These are phyloP conservation scores for Anorthoa munda DNA, from an alignment of 2,888 invertebrate genomes.

Conservation along the genomic window DNA sequence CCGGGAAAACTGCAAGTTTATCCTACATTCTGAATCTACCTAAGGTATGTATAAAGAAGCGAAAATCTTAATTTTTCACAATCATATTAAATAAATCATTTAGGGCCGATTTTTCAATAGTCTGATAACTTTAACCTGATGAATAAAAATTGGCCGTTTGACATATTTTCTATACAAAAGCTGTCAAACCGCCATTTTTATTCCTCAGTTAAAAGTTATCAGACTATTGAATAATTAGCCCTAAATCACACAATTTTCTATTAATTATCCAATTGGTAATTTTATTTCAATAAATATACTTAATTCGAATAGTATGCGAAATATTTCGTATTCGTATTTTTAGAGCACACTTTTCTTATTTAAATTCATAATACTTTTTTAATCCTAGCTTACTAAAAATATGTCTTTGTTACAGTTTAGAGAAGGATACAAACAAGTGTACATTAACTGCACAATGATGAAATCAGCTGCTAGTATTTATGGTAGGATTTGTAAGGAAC, in stretches of 20 bases:
- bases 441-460: slow-evolving; percentile 97
- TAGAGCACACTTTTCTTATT: background rate
- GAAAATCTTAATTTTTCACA: background rate
- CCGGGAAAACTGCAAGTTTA: slow-evolving; percentile 98
- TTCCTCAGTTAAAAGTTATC: too few relatives aligned
- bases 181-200: too few relatives aligned
- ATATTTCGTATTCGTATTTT: background rate
- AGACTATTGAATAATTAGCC: too few relatives aligned
- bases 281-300: background rate
- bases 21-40: slow-evolving; percentile 93
- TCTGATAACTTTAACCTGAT: too few relatives aligned
- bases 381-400: background rate
- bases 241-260: too few relatives aligned
- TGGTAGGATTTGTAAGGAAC: slow-evolving; percentile 94
- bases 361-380: background rate
- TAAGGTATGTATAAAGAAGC: slow-evolving; percentile 85
- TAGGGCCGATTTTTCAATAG: too few relatives aligned
- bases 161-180: too few relatives aligned
- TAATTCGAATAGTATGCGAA: too few relatives aligned
- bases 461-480: slow-evolving; percentile 96
- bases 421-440: slow-evolving; percentile 91
- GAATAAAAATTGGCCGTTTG: too few relatives aligned
- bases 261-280: background rate
- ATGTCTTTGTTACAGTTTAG: slow-evolving; percentile 82
- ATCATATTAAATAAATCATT: background rate